These are phyloP conservation scores for Macrostomum cliftonense DNA, from an alignment of 2,888 invertebrate species.

Conservation along the genomic window DNA sequence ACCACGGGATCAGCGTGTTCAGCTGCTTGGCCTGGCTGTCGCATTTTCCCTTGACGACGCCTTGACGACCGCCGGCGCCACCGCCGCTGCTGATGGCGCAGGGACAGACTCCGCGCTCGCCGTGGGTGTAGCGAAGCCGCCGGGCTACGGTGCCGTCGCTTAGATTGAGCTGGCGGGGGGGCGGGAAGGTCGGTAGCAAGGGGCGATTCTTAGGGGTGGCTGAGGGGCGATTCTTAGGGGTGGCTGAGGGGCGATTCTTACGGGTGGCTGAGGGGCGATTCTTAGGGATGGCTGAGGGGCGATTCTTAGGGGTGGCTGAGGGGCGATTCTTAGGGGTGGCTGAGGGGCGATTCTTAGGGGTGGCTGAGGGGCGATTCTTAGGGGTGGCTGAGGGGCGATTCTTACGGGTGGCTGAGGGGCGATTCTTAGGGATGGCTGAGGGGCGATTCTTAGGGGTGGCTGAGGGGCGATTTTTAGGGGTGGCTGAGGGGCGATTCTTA, in stretches of 20 bases:
- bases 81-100: slow-evolving; percentile 44
- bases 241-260: not conserved
- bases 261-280: not conserved
- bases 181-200: too few species aligned
- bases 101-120: slow-evolving; percentile 50
- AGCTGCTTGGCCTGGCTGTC: slow-evolving; percentile 54
- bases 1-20: slow-evolving; percentile 69
- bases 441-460: too few species aligned
- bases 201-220: not conserved
- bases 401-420: too few species aligned
- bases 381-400: too few species aligned
- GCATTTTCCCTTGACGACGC: too few species aligned
- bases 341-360: too few species aligned
- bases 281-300: not conserved
- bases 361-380: too few species aligned
- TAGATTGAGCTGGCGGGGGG: not conserved
- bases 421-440: too few species aligned
- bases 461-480: too few species aligned
- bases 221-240: not conserved
- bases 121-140: slow-evolving; percentile 2
- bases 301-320: slow-evolving; percentile 18
- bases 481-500: too few species aligned
- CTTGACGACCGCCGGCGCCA: too few species aligned
- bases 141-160: not conserved
- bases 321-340: too few species aligned